These are phyloP conservation scores for Cisticola juncidis DNA, from an alignment of 2,113 vertebrate species.

Conservation along the genomic window DNA sequence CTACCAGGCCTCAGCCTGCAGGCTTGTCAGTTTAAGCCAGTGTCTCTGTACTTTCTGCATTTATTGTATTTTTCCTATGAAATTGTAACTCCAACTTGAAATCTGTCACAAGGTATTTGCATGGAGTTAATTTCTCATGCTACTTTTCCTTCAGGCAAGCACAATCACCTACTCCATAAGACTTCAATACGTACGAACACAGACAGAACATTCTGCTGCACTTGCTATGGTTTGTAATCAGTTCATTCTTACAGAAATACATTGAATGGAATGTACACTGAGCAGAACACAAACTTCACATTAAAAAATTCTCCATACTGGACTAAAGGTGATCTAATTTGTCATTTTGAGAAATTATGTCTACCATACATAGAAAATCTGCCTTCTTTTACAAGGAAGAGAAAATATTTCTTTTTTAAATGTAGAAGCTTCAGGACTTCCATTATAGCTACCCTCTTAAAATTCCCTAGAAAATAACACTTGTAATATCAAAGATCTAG, in stretches of 20 bases:
- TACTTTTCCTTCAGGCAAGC: not conserved
- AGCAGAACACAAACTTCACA: not conserved
- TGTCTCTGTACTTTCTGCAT: not conserved
- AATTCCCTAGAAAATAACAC: not conserved
- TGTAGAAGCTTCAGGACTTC: not conserved
- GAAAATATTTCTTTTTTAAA: not conserved
- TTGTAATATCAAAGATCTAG: not conserved
- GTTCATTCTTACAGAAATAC: not conserved
- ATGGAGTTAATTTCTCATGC: not conserved
- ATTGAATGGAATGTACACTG: not conserved
- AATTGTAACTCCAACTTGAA: not conserved
- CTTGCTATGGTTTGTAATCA: not conserved
- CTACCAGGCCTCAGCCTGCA: no score
- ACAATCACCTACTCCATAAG: not conserved
- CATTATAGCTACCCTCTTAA: not conserved
- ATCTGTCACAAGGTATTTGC: not conserved
- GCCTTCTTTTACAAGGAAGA: not conserved
- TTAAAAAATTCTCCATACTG: not conserved
- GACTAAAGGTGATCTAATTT: not conserved
- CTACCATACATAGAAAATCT: not conserved
- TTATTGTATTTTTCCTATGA: not conserved
- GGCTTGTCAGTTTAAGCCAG: not conserved
- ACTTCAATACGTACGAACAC: not conserved
- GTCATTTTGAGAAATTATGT: not conserved
- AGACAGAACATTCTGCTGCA: not conserved